phyloP scores from a whole-genome alignment of 1,140 invertebrate species.

The Chironomus tepperi region DNA sequence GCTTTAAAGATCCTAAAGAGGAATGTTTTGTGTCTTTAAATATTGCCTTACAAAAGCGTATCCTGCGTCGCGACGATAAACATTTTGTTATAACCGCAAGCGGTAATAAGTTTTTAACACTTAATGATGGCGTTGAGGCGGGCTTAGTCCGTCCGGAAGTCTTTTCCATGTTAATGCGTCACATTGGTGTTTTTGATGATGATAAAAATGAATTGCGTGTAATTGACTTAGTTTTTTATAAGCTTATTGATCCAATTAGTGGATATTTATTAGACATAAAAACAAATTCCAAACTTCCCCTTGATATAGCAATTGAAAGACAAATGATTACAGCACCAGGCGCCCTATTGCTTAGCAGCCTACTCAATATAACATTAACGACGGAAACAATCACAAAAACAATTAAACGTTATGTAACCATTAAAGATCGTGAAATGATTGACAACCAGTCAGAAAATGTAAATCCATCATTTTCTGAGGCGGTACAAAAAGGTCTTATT shows the following conservation, averaged over 20 bases:
- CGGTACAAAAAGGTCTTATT: conserved; percentile 62
- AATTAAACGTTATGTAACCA: conserved; percentile 59
- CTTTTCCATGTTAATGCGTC: conserved; percentile 64
- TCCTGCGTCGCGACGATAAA: conserved; percentile 59
- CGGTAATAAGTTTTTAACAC: conserved; percentile 56
- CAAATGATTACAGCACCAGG: conserved; percentile 71
- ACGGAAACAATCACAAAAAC: conserved; percentile 71
- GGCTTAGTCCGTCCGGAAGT: conserved; percentile 60
- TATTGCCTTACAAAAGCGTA: conserved; percentile 62
- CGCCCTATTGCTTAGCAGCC: conserved; percentile 63
- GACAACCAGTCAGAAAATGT: conserved; percentile 46
- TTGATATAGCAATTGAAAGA: conserved; percentile 70
- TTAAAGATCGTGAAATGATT: conserved; percentile 46
- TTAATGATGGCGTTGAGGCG: conserved; percentile 54
- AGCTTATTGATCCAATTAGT: conserved; percentile 68
- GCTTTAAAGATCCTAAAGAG: conserved; percentile 67
- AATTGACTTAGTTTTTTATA: conserved; percentile 68
- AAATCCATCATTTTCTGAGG: conserved; percentile 62
- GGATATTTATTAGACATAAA: conserved; percentile 68
- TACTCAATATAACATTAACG: conserved; percentile 68
- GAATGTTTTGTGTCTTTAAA: conserved; percentile 73
- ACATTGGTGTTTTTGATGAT: conserved; percentile 60
- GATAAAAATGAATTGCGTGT: conserved; percentile 62
- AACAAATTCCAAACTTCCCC: conserved; percentile 60
- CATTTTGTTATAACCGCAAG: conserved; percentile 60